phyloP scores from a whole-genome alignment of 2,888 invertebrate species.

The Dryobotodes eremita region DNA sequence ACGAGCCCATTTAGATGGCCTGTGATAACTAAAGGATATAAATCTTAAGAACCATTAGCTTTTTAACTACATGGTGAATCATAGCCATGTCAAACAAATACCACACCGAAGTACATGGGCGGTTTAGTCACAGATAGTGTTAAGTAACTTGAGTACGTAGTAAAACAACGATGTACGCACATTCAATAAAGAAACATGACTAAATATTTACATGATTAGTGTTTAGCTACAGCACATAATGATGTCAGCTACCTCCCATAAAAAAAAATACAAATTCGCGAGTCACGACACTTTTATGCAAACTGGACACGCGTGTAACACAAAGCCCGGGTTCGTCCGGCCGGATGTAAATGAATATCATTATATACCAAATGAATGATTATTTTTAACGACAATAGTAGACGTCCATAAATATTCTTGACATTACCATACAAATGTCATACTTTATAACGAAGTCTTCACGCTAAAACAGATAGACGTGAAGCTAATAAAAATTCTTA shows the following conservation, averaged over 20 bases:
- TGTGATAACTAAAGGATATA: constrained; percentile 36
- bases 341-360: constrained; percentile 82
- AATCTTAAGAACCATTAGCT: constrained; percentile 51
- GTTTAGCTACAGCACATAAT: constrained; percentile 43
- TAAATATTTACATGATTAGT: constrained; percentile 39
- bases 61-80: constrained; percentile 58
- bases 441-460: constrained; percentile 57
- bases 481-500: constrained; percentile 48
- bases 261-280: constrained; percentile 54
- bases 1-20: constrained; percentile 3
- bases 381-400: constrained; percentile 80
- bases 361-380: constrained; percentile 71
- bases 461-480: constrained; percentile 12
- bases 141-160: constrained; percentile 35
- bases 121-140: constrained; percentile 41
- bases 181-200: constrained; percentile 43
- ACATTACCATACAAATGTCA: constrained; percentile 79
- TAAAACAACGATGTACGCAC: constrained; percentile 50
- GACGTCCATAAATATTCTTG: constrained; percentile 67
- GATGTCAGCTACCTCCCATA: constrained; percentile 33
- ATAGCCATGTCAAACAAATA: constrained; percentile 53
- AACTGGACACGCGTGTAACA: constrained; percentile 80
- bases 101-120: constrained; percentile 37
- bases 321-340: constrained; percentile 76
- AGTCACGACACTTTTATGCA: constrained; percentile 80